Evolutionary conservation across 2,113 vertebrate genomes (phyloP), one percentile per base, ranked within the genome.

Genomic region (Amphiprion percula): DNA sequence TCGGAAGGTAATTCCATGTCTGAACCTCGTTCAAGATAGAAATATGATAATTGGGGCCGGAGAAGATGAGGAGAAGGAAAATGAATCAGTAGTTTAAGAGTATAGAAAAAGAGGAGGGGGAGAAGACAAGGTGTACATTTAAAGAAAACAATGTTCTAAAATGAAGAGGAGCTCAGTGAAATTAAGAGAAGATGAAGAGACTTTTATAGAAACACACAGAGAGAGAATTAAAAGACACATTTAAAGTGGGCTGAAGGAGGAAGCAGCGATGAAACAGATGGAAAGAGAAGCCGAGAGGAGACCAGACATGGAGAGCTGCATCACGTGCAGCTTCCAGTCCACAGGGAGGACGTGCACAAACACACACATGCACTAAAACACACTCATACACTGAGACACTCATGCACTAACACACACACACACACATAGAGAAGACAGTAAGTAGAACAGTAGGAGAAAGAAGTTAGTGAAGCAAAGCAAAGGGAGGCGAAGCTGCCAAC

Each of bases 231-330:
- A 83, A 47, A 56, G 52, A 67, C 9, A 61, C 4, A 24, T 8
- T 59, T 11, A 55, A 52, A 74, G 44, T 54, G 30, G 81, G 56
- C 33, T 6, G 14, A 68, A 28, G 21, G 78, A 49, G 1, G 17
- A 59, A 58, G 59, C 26, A 15, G 67, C 12, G 10, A 46, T 21
- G 16, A 65, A 76, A 79, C 59, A 59, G 60, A 77, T 73, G 68
- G 33, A 68, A 33, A 21, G 68, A 81, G 71, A 72, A n/a, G 61
- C 47, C 26, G 49, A 73, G 60, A 60, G 59, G 65, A 65, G 87
- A 10, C 4, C 56, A 81, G 70, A 73, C 88, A 79, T 71, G 74
- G 69, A 82, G 63, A 77, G 37, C 77, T 83, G 77, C 69, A 66
- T 84, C 64, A 86, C 39, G 24, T 79, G 41, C 46, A 74, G 68